phyloP scores from a whole-genome alignment of 2,113 vertebrate species.

The Oryzias celebensis region DNA sequence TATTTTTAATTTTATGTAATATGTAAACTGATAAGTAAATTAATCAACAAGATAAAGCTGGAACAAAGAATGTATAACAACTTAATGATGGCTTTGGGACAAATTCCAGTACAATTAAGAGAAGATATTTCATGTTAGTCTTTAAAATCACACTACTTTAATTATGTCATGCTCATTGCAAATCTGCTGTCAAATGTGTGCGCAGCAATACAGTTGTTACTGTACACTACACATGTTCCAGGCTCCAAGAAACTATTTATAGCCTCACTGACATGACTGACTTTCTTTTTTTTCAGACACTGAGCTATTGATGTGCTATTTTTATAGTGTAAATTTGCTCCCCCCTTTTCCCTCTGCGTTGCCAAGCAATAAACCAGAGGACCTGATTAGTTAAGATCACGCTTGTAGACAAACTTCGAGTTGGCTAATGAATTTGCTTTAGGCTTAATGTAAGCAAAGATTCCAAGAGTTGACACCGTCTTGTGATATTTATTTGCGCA shows the following conservation, averaged over 20 bases:
- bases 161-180: constrained; percentile 6
- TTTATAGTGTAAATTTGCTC: constrained; percentile 78
- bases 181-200: constrained; percentile 3
- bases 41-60: too few relatives aligned
- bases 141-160: constrained; percentile 16
- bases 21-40: constrained; percentile 6
- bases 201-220: constrained; percentile 77
- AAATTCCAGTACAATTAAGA: background rate
- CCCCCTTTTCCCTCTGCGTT: constrained; percentile 56
- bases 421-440: constrained; percentile 51
- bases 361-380: constrained; percentile 63
- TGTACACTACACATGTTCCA: constrained; percentile 78
- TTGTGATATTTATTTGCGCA: background rate
- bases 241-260: constrained; percentile 84
- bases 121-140: background rate
- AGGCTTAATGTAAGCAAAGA: constrained; percentile 16
- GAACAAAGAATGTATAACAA: background rate
- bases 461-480: constrained; percentile 1
- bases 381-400: constrained; percentile 60
- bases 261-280: constrained; percentile 78
- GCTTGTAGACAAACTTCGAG: constrained; percentile 57
- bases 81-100: constrained; percentile 12
- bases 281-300: constrained; percentile 82
- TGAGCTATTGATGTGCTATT: constrained; percentile 81
- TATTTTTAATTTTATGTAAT: constrained; percentile 29